Base-by-base conservation (phyloP, 1,140 invertebrate genomes). In the Glossosoma conforme region DNA sequence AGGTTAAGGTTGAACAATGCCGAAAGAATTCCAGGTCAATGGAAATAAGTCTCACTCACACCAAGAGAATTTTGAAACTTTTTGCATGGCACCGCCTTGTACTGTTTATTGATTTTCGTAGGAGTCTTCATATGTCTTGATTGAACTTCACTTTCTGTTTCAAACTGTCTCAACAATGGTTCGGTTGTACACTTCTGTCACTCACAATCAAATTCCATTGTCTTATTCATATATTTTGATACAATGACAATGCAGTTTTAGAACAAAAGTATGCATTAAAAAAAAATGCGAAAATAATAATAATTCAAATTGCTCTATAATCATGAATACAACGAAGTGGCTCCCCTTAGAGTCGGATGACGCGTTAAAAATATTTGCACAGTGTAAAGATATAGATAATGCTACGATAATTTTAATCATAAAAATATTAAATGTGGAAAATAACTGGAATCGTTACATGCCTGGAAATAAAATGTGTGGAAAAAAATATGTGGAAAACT, bases 401-500 rank as follows among this genome's bases (percentile, higher is more conserved):
- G 57, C 52, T 21, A 55, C 57, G 18, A 35, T 52, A 19, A 45
- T 20, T 10, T 30, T 56, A 25, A 52, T 51, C 33, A 51, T 56
- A 42, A 58, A 60, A 56, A 48, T 58, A 48, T 58, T 56, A 19
- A 52, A 69, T 30, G 62, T 68, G 13, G 65, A 71, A 48, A 70
- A 67, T 49, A 67, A 70, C 58, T 73, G 68, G 70, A 68, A 63
- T 42, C 64, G 62, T 0, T 30, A 45, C 25, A 52, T 45, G 18
- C 38, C 44, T 8, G 62, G 59, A 4, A 56, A 67, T 63, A 14
- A 52, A 53, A 52, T 70, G 42, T 62, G 65, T 9, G 72, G 70
- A 58, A 63, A 67, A 25, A 69, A 63, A 44, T 74, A 72, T 58
- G 71, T 74, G 30, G 66, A 69, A 65, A 70, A 70, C 43, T 53